Evolutionary conservation across 2,888 invertebrate species (phyloP), one percentile per base, ranked within the genome.

Genomic region (Caenorhabditis sp.): DNA sequence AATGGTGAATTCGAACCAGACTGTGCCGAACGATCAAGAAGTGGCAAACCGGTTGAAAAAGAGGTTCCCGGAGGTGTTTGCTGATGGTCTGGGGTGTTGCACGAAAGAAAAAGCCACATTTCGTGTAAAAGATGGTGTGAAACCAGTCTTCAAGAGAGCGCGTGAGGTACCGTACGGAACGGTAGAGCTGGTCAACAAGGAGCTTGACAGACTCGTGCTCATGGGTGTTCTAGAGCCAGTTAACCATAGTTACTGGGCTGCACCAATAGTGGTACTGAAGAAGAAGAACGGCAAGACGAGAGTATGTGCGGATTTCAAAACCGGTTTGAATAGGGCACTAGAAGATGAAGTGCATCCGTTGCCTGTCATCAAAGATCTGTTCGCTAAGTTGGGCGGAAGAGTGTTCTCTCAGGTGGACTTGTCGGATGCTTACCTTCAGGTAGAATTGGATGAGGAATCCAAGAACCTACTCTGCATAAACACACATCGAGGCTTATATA

Each of bases 401-500:
- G 8, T 51, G 12, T 84, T 82, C 60, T 66, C 76, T 0, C 66
- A 75, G 27, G 43, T 83, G 19, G 83, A 84, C 49, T 55, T 83
- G 19, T 51, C 61, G 0, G 79, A 81, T 37, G 81, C 82, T 0
- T 83, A 78, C 37, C 37, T 66, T n/a, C 82, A 81, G 53, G 27
- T 83, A 5, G 65, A 71, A 58, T 24, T 83, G 12, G 68, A 69
- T 24, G 69, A 74, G 1, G 69, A 82, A 0, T 68, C 72, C 6
- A 61, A 76, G 58, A 19, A 63, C 6, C 31, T 73, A 10, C 26
- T 62, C 12, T 62, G 51, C 4, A 64, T 78, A 23, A 84, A 77
- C 50, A 82, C 82, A 0, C 82, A 82, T 54, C 43, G 31, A n/a
- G 80, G 82, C 10, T 43, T 83, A 43, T 81, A 70, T 53, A 53